Evolutionary conservation across 2,888 invertebrate genomes (phyloP).

Genomic region (Zonitis immaculata): DNA sequence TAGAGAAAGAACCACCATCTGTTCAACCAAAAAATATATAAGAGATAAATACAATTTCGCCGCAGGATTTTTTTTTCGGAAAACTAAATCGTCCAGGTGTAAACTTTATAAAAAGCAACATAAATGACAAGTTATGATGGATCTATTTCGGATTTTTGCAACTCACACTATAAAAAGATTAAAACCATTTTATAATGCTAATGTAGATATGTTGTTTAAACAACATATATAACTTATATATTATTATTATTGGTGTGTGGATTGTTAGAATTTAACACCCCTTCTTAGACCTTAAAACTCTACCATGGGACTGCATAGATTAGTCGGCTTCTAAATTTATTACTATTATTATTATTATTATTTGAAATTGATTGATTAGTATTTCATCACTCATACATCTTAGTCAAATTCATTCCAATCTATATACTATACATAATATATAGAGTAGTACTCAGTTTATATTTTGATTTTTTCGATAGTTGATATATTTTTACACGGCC

Average conservation of each 20-base stretch:
- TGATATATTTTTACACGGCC: constrained; percentile 10
- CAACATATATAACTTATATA: constrained; percentile 29
- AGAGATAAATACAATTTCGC: constrained; percentile 38
- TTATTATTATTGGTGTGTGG: no score
- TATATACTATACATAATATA: no score
- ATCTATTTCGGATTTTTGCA: constrained; percentile 33
- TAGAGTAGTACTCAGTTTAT: background rate
- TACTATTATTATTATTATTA: background rate
- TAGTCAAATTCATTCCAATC: constrained; percentile 20
- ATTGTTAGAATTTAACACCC: constrained; percentile 42
- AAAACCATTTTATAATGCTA: constrained; percentile 39
- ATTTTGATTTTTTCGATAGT: background rate
- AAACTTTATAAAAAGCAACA: constrained; percentile 25
- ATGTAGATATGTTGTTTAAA: constrained; percentile 46
- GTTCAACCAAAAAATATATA: constrained; percentile 32
- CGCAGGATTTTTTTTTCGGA: constrained; percentile 35
- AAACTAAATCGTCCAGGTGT: constrained; percentile 37
- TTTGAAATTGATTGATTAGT: constrained; percentile 17
- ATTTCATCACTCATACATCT: constrained; percentile 25
- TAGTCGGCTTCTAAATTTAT: constrained; percentile 12
- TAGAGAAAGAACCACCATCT: constrained; percentile 35
- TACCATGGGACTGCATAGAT: constrained; percentile 20
- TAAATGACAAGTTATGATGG: constrained; percentile 45
- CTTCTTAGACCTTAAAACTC: constrained; percentile 13
- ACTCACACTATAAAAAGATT: constrained; percentile 25